Evolutionary conservation across 64 coral and sea anemone genomes (phyloP), one percentile per base, ranked within the genome.

Genomic region (Anthopleura sola): DNA sequence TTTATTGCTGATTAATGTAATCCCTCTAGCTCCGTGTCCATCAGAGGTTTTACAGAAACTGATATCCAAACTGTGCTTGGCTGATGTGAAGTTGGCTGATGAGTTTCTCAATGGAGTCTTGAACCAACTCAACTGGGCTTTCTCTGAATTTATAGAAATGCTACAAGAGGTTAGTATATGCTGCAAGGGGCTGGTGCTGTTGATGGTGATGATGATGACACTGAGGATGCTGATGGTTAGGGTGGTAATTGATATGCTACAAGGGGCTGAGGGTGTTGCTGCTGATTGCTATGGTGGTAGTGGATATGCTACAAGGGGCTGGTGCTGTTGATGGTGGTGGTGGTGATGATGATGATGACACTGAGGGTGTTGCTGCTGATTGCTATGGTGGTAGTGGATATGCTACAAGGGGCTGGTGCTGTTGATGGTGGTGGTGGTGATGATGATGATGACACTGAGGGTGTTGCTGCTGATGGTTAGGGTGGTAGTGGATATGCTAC

Each of bases 91-190:
- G 78, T 86, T 99, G 20, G 90, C 92, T 8, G 90, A 87, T 36
- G 87, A 92, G 55, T 99, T 99, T 58, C 84, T 99, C 0, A 99
- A 99, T 51, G 97, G 97, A 74, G 74, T 99, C 16, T 81, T 99
- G 40, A 99, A 99, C 71, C 97, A 99, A 78, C 80, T 99, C 0
- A 99, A 99, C 90, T 99, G 97, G 97, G 93, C 97, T 2, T 99
- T 99, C 38, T 99, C 97, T 19, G 97, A 99, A 81, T 99, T 99
- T 50, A 99, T 99, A 31, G 97, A 92, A 16, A 95, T 99, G 97
- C 49, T 99, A 19, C 97, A 99, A 69, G 92, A 99, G 93, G 97
- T 93, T 29, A 5, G 81, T 71, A 34, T 32, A 71, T 32, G 24
- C 3, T n/a, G 4, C 24, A 64, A 64, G 60, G 23, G 0, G 9